phyloP scores from a whole-genome alignment of 2,888 invertebrate genomes.

The Pseudoips prasinana region DNA sequence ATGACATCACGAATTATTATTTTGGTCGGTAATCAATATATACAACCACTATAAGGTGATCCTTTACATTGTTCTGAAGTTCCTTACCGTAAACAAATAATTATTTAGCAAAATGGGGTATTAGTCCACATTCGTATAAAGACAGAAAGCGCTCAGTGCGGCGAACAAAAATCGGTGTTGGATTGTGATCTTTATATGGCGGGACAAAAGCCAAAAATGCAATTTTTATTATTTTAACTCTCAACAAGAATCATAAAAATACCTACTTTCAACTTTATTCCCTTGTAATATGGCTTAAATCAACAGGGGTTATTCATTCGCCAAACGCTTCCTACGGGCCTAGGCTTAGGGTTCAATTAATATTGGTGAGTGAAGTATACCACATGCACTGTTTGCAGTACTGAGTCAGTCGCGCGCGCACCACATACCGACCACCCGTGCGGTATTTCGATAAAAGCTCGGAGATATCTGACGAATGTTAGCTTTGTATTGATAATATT shows the following conservation, averaged over 20 bases:
- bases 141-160: no score
- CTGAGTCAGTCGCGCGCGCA: slow-evolving; percentile 53
- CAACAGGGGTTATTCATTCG: no score
- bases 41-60: slow-evolving; percentile 46
- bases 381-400: slow-evolving; percentile 40
- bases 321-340: no score
- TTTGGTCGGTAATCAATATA: slow-evolving; percentile 51
- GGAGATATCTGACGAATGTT: slow-evolving; percentile 48
- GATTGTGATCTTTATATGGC: no score
- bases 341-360: slow-evolving; percentile 39
- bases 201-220: no score
- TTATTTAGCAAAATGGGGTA: slow-evolving; percentile 37
- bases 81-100: slow-evolving; percentile 23
- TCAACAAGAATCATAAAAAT: no score
- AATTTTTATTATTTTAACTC: no score
- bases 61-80: slow-evolving; percentile 44
- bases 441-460: slow-evolving; percentile 49
- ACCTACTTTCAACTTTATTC: no score
- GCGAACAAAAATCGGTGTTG: no score
- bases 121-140: no score
- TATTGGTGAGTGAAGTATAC: slow-evolving; percentile 38
- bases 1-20: slow-evolving; percentile 65
- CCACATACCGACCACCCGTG: slow-evolving; percentile 57
- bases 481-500: slow-evolving; percentile 47
- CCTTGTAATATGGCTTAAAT: no score